phyloP scores from a whole-genome alignment of 2,113 vertebrate genomes.

The Nothocercus julius region DNA sequence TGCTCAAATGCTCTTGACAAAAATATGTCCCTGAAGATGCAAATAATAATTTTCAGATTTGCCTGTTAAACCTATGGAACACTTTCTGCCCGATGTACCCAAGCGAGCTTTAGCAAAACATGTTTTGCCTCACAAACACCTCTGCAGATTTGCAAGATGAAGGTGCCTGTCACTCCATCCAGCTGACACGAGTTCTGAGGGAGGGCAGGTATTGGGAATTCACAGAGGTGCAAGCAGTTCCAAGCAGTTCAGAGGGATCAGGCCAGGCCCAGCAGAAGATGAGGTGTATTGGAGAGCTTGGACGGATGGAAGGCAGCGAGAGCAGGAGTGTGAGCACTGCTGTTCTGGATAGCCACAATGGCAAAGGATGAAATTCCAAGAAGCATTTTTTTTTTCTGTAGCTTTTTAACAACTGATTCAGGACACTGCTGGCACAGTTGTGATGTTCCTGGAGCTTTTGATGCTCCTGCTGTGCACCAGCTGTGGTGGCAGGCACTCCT shows the following conservation, averaged over 20 bases:
- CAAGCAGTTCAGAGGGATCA: neutral
- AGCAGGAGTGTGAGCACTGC: neutral
- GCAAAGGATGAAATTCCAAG: neutral
- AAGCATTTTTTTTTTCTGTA: neutral
- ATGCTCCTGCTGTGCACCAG: rapidly evolving
- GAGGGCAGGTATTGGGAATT: neutral
- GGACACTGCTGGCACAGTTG: neutral
- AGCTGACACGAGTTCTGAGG: neutral
- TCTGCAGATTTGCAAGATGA: neutral
- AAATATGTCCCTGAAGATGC: neutral
- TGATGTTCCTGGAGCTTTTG: neutral
- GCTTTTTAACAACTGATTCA: neutral
- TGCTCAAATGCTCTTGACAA: neutral
- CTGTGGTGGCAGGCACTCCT: neutral
- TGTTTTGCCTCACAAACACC: neutral
- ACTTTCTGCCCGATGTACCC: neutral
- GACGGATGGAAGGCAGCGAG: neutral
- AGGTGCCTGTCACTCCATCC: neutral
- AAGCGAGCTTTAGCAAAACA: neutral
- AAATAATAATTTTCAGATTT: neutral
- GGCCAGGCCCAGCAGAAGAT: neutral
- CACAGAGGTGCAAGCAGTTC: neutral
- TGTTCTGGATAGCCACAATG: neutral
- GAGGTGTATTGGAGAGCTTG: neutral
- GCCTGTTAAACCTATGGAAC: neutral